Percentiles rank a stretch among this genome's conserved stretches.
phyloP scores from a whole-genome alignment of 2,113 vertebrate genomes.

The Leucoraja erinaceus region DNA sequence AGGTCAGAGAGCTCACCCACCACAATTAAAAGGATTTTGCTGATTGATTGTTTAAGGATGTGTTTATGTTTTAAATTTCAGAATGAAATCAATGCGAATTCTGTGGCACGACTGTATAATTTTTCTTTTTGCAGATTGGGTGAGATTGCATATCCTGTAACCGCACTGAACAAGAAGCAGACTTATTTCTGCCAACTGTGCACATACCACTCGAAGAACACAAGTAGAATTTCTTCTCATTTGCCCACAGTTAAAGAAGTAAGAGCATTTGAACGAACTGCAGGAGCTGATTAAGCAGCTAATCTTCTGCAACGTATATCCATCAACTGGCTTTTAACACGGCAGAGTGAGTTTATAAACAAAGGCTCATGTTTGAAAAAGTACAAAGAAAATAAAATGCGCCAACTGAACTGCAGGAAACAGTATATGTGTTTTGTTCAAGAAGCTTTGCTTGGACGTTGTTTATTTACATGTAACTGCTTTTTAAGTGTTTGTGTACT shows the following conservation, averaged over 20 bases:
- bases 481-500: constrained; percentile 32
- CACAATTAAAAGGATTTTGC: constrained; percentile 18
- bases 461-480: constrained; percentile 28
- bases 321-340: constrained; percentile 38
- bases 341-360: constrained; percentile 32
- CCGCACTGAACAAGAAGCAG: constrained; percentile 8
- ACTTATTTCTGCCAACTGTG: neutral
- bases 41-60: constrained; percentile 19
- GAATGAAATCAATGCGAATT: constrained; percentile 24
- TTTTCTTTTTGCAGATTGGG: neutral
- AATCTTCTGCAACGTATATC: constrained; percentile 6
- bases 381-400: constrained; percentile 34
- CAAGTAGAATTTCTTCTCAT: neutral
- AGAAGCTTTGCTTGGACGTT: neutral
- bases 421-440: constrained; percentile 18
- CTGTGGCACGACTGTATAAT: neutral
- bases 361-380: constrained; percentile 34
- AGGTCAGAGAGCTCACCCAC: neutral
- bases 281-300: constrained; percentile 25
- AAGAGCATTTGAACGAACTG: constrained; percentile 4
- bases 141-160: constrained; percentile 28
- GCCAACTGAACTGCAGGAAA: constrained; percentile 12
- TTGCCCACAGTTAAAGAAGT: constrained; percentile 6
- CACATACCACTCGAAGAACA: neutral
- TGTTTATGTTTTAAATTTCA: constrained; percentile 23